Conservation (phyloP, 2,113 vertebrate genomes). For the Colius striatus region DNA sequence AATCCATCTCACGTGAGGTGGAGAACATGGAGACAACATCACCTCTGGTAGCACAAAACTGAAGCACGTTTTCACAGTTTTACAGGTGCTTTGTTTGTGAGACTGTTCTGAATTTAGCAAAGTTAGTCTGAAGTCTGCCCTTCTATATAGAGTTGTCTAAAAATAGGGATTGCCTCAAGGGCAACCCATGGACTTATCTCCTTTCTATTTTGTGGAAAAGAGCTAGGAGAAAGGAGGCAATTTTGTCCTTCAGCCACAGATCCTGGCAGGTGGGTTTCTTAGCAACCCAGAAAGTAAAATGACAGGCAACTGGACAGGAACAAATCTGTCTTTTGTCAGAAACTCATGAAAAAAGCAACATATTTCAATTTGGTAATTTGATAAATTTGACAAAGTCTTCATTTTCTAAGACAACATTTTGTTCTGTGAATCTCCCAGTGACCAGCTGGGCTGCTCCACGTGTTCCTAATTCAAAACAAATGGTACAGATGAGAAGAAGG, state of each 20-base stretch:
- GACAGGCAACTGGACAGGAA: background rate
- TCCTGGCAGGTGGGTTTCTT: slow-evolving; percentile 16
- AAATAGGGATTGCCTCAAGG: background rate
- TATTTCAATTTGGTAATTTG: background rate
- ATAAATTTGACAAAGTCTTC: background rate
- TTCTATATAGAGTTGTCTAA: background rate
- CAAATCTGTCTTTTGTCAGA: background rate
- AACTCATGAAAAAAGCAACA: background rate
- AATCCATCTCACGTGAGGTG: background rate
- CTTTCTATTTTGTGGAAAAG: background rate
- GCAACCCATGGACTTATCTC: background rate
- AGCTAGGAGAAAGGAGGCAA: background rate
- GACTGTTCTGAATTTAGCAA: background rate
- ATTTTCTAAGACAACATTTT: background rate
- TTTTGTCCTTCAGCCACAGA: background rate
- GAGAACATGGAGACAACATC: background rate
- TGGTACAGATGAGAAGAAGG: background rate
- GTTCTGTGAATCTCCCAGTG: background rate
- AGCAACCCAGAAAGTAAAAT: slow-evolving; percentile 16
- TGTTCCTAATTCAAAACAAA: background rate
- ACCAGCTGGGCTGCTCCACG: background rate
- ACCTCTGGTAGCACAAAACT: background rate
- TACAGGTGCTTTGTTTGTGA: background rate
- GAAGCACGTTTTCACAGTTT: background rate
- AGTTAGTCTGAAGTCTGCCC: background rate